Evolutionary conservation across 2,797 vertebrate genomes (phyloP), one percentile per base, ranked within the genome.

Genomic region (Anguilla megastoma): DNA sequence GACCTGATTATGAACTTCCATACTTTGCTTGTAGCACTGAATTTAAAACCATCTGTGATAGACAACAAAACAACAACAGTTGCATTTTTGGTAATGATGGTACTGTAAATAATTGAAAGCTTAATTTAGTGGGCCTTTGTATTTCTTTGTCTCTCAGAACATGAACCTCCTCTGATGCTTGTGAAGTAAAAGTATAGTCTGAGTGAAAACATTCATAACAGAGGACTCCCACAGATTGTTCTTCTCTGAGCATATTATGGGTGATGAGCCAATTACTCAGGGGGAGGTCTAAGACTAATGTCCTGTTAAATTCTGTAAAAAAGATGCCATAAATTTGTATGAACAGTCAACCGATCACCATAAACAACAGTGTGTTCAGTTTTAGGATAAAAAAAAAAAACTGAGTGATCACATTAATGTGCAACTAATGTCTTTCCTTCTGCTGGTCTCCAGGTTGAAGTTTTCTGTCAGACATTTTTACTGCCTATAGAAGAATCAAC

Each of bases 391-490:
- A 90, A 87, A 87, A 69, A 36, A 45, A 69, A 79, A 36, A 69
- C 52, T 45, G 54, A 80, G 88, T 90, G 90, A 88, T 92, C 91
- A 91, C 87, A 87, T 90, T 88, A 89, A 91, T 88, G 85, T 88
- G 87, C 86, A 86, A 86, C 63, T 90, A 90, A 90, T 88, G 89
- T 88, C 90, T 92, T 87, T 90, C 89, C 90, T 90, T 89, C 89
- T 86, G 90, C 85, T 87, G 87, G 2, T 27, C 36, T 85, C 69
- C 86, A 74, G 74, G 85, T 87, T 88, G 89, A 87, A 90, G 85
- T 69, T 87, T 87, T 88, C 52, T 56, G 52, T 60, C 85, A 30
- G n/a, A 71, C 69, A 69, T 69, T 69, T 69, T 69, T n/a, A 27
- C 63, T 27, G n/a, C 24, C 63, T n/a, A 69, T 69, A n/a, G 24